Evolutionary conservation across 2,888 invertebrate species (phyloP).

Genomic region (Liopterus haemorrhoidalis): DNA sequence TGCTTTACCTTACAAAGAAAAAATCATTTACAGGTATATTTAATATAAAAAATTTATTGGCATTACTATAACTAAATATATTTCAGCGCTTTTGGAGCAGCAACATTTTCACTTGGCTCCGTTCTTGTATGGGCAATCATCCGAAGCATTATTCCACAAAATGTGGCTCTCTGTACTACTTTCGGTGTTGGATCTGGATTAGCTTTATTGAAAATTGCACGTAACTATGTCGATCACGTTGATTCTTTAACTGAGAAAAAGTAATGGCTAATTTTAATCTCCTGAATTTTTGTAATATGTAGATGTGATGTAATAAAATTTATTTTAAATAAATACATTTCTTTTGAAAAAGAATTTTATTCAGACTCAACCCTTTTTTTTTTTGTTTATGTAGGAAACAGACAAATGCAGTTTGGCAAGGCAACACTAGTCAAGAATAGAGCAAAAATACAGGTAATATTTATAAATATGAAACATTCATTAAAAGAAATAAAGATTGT

Average conservation of each 20-base stretch:
- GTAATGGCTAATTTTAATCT: neutral
- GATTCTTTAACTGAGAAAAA: slow-evolving; percentile 37
- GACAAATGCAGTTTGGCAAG: too few species aligned
- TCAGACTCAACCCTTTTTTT: too few species aligned
- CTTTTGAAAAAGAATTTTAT: neutral
- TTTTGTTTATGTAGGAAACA: too few species aligned
- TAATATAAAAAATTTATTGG: neutral
- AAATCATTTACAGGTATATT: slow-evolving; percentile 66
- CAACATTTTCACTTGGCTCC: slow-evolving; percentile 84
- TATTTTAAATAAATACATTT: neutral
- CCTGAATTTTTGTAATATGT: slow-evolving; percentile 1
- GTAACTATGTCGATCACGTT: slow-evolving; percentile 40
- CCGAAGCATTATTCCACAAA: slow-evolving; percentile 69
- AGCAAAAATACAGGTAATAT: too few species aligned
- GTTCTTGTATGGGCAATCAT: slow-evolving; percentile 83
- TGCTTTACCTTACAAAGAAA: slow-evolving; percentile 55
- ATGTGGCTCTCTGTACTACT: slow-evolving; percentile 59
- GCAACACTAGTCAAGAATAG: too few species aligned
- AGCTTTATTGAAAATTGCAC: slow-evolving; percentile 50
- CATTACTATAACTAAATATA: slow-evolving; percentile 24
- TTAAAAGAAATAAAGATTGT: too few species aligned
- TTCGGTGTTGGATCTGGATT: slow-evolving; percentile 66
- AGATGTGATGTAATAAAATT: neutral
- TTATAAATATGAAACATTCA: too few species aligned
- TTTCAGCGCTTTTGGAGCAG: slow-evolving; percentile 59